A percentile compares a stretch with the other conserved stretches of the same genome.
Evolutionary conservation across 2,888 invertebrate genomes (phyloP).

Genomic region (Athalia circularis): DNA sequence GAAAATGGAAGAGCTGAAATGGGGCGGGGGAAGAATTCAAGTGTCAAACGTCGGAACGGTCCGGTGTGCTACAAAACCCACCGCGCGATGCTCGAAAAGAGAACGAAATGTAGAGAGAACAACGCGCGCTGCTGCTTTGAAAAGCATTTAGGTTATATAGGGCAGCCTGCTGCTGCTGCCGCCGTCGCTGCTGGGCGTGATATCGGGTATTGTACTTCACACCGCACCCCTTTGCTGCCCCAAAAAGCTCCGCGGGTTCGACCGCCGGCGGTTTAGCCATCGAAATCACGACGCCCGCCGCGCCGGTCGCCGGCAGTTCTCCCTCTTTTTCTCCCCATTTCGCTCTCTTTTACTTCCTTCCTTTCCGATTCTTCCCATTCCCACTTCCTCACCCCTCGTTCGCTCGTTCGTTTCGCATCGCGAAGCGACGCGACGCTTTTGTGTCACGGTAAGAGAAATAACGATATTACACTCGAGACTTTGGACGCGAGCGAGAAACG

Average conservation of each 20-base stretch:
- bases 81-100: slow-evolving; percentile 22
- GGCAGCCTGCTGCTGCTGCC: neutral
- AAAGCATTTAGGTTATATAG: slow-evolving; percentile 1
- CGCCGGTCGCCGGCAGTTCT: slow-evolving; percentile 1
- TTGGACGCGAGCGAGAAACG: slow-evolving; percentile 6
- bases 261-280: slow-evolving; percentile 19
- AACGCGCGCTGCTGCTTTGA: slow-evolving; percentile 1
- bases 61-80: slow-evolving; percentile 7
- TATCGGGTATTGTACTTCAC: slow-evolving; percentile 34
- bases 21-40: neutral
- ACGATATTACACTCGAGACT: slow-evolving; percentile 37
- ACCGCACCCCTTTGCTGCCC: neutral
- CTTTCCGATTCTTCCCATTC: too few relatives aligned
- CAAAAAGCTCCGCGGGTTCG: slow-evolving; percentile 6
- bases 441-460: slow-evolving; percentile 19
- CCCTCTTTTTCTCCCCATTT: neutral
- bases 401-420: too few relatives aligned
- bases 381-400: too few relatives aligned
- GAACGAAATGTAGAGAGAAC: too few relatives aligned
- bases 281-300: slow-evolving; percentile 27
- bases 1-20: too few relatives aligned
- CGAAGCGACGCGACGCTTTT: neutral
- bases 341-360: neutral
- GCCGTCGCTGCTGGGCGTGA: slow-evolving; percentile 6
- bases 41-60: slow-evolving; percentile 34